Evolutionary conservation across 2,113 vertebrate genomes (phyloP).

Genomic region (Syngnathus floridae): DNA sequence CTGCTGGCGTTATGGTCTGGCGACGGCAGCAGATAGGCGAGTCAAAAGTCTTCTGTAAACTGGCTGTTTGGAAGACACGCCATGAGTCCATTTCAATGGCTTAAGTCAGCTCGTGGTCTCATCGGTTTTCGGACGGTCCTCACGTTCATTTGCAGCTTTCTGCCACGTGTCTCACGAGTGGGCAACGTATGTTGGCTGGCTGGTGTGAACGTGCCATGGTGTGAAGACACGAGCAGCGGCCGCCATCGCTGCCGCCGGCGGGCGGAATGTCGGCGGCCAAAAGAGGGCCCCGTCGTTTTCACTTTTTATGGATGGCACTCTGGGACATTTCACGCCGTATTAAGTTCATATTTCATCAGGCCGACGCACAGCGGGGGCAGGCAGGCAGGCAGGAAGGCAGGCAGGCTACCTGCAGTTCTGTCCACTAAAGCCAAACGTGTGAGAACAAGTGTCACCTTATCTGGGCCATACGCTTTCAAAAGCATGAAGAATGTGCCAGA

Average conservation of each 20-base stretch:
- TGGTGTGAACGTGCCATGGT: constrained; percentile 37
- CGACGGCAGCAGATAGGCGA: no score
- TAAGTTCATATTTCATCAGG: constrained; percentile 58
- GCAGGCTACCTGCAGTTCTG: constrained; percentile 51
- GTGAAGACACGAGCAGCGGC: constrained; percentile 49
- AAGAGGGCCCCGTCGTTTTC: constrained; percentile 51
- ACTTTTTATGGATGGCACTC: constrained; percentile 37
- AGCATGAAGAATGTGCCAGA: constrained; percentile 16
- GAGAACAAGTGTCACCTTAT: constrained; percentile 48
- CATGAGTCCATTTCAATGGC: background rate
- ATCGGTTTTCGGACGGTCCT: background rate
- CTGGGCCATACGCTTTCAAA: constrained; percentile 46
- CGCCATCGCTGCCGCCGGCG: constrained; percentile 21
- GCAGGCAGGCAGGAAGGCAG: no score
- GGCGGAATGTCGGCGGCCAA: constrained; percentile 57
- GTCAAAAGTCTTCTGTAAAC: no score
- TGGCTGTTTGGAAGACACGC: background rate
- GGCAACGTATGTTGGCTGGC: constrained; percentile 5
- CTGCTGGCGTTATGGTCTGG: no score
- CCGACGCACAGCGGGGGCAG: constrained; percentile 43
- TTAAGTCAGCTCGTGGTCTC: background rate
- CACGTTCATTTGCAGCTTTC: constrained; percentile 24
- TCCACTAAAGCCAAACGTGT: constrained; percentile 30
- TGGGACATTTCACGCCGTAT: constrained; percentile 58
- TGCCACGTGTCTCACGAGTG: constrained; percentile 25